These are phyloP conservation scores for Atrina japonica DNA, from an alignment of 2,888 invertebrate species.

Conservation along the genomic window DNA sequence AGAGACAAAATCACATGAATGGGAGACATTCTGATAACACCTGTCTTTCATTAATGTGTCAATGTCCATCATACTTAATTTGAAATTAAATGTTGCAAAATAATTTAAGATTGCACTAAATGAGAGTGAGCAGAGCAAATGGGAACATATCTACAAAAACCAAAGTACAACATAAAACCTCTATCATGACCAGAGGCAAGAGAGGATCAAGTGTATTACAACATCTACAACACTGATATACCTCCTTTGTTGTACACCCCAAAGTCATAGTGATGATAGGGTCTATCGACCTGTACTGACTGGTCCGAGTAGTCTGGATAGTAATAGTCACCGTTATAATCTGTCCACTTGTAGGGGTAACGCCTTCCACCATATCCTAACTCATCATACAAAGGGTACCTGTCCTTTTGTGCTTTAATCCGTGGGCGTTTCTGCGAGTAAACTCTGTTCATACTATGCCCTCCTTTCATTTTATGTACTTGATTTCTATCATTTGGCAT, in stretches of 20 bases:
- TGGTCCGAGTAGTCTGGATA: slow-evolving; percentile 12
- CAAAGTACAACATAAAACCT: no score
- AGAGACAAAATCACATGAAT: no score
- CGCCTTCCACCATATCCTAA: slow-evolving; percentile 38
- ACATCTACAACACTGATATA: slow-evolving; percentile 1
- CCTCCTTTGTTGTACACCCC: neutral
- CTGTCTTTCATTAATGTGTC: no score
- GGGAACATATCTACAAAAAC: no score
- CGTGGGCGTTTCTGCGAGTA: neutral
- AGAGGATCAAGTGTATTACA: no score
- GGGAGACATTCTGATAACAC: no score
- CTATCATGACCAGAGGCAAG: no score
- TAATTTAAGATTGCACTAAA: no score
- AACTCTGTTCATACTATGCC: neutral
- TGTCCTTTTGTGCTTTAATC: neutral
- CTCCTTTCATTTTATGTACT: neutral
- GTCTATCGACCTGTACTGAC: neutral
- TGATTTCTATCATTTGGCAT: neutral
- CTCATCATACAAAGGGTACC: slow-evolving; percentile 52
- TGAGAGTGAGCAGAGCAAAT: no score
- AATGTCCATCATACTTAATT: no score
- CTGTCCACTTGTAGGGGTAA: slow-evolving; percentile 12
- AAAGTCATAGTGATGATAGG: neutral
- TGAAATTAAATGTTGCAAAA: no score
- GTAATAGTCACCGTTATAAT: slow-evolving; percentile 10